Conservation (phyloP, 2,888 invertebrate species). For the Busseola fusca region DNA sequence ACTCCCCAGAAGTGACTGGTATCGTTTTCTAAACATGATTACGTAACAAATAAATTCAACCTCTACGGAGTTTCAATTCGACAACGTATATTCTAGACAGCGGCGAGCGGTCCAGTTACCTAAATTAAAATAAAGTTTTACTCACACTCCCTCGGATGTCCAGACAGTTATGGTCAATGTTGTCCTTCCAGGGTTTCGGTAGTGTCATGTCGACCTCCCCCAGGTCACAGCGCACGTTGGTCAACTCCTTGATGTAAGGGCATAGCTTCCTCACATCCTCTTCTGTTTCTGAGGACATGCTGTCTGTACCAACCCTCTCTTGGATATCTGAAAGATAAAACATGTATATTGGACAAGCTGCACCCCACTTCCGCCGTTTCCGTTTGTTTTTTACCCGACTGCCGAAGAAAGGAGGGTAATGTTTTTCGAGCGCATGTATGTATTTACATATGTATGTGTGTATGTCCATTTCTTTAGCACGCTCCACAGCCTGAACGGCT, state of each 20-base stretch:
- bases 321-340: slow-evolving; percentile 74
- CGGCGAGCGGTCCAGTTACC: neutral
- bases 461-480: no score
- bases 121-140: slow-evolving; percentile 20
- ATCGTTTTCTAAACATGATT: no score
- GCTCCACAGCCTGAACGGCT: no score
- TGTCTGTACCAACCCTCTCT: slow-evolving; percentile 75
- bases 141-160: slow-evolving; percentile 79
- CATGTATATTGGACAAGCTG: neutral
- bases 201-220: slow-evolving; percentile 74
- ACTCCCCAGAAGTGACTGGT: no score
- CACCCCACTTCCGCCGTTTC: no score
- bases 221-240: slow-evolving; percentile 79
- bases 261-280: slow-evolving; percentile 80
- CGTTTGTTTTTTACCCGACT: no score
- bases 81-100: neutral
- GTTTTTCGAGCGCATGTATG: no score
- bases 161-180: slow-evolving; percentile 84
- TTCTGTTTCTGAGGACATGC: slow-evolving; percentile 82
- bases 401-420: no score
- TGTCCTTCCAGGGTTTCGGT: slow-evolving; percentile 84
- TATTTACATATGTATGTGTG: no score
- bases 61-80: neutral
- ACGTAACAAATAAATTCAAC: no score
- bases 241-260: slow-evolving; percentile 73